These are phyloP conservation scores for Panzeria rudis DNA, from an alignment of 2,888 invertebrate genomes.

Conservation along the genomic window DNA sequence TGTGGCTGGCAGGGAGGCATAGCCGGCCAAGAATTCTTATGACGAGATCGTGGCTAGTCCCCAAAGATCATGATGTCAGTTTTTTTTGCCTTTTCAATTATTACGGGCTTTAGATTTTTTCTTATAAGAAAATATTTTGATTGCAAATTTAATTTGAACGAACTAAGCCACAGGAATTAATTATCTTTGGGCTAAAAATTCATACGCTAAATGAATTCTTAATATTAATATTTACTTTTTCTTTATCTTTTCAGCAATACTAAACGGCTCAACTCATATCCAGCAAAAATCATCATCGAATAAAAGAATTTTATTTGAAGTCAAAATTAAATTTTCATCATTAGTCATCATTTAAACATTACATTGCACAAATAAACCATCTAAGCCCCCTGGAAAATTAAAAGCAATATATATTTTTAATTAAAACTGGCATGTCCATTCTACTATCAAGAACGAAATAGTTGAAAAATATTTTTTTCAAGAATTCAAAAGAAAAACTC, in stretches of 20 bases:
- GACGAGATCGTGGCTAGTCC: no score
- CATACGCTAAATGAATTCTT: no score
- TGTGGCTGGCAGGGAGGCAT: no score
- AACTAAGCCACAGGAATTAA: no score
- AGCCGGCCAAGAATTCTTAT: no score
- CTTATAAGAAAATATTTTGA: no score
- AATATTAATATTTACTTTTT: no score
- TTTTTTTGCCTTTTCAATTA: no score
- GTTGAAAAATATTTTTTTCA: slow-evolving; percentile 4
- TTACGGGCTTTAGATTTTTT: no score
- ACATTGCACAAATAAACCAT: slow-evolving; percentile 5
- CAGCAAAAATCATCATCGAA: slow-evolving; percentile 2
- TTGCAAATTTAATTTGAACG: no score
- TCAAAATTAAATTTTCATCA: slow-evolving; percentile 1
- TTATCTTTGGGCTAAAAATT: no score
- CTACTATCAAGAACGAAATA: slow-evolving; percentile 42
- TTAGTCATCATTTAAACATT: slow-evolving; percentile 5
- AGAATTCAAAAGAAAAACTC: not conserved
- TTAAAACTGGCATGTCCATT: slow-evolving; percentile 54
- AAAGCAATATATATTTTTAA: slow-evolving; percentile 70
- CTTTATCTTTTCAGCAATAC: slow-evolving; percentile 51
- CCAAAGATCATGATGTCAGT: no score
- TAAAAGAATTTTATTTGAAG: not conserved
- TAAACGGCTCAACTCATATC: slow-evolving; percentile 1
- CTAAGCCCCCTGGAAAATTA: slow-evolving; percentile 23